phyloP scores from a whole-genome alignment of 1,140 invertebrate genomes.

The Glossosoma conforme region DNA sequence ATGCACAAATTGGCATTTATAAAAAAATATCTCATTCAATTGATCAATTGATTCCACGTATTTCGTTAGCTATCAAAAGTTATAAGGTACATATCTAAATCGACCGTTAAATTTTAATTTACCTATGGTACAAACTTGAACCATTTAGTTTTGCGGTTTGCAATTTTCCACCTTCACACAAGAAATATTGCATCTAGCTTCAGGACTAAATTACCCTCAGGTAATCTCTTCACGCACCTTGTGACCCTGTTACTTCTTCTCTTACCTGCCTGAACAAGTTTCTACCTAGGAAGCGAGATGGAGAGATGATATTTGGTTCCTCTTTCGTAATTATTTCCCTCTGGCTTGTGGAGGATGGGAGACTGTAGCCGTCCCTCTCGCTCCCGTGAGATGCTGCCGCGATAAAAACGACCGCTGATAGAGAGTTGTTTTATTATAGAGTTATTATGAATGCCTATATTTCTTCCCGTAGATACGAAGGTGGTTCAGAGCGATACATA shows the following conservation, averaged over 20 bases:
- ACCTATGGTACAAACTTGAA: too few relatives aligned
- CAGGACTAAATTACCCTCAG: conserved; percentile 9
- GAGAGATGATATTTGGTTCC: not conserved
- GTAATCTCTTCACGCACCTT: not conserved
- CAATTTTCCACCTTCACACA: not conserved
- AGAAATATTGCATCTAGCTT: conserved; percentile 18
- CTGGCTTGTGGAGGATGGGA: not conserved
- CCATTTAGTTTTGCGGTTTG: conserved; percentile 1
- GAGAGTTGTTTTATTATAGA: conserved; percentile 23
- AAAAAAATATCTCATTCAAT: too few relatives aligned
- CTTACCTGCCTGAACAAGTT: not conserved
- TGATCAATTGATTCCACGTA: too few relatives aligned
- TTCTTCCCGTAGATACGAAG: conserved; percentile 2
- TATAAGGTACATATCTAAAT: too few relatives aligned
- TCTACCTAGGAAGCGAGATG: not conserved
- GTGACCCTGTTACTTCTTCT: not conserved
- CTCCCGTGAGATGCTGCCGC: conserved; percentile 8
- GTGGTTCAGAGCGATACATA: conserved; percentile 10
- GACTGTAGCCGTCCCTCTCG: conserved; percentile 13
- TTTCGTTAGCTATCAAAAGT: too few relatives aligned
- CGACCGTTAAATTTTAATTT: too few relatives aligned
- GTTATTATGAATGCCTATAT: conserved; percentile 22
- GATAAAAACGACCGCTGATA: conserved; percentile 19
- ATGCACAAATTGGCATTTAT: too few relatives aligned
- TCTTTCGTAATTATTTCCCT: conserved; percentile 7